Conservation (phyloP, 2,888 invertebrate genomes). For the Proisotoma minuta region DNA sequence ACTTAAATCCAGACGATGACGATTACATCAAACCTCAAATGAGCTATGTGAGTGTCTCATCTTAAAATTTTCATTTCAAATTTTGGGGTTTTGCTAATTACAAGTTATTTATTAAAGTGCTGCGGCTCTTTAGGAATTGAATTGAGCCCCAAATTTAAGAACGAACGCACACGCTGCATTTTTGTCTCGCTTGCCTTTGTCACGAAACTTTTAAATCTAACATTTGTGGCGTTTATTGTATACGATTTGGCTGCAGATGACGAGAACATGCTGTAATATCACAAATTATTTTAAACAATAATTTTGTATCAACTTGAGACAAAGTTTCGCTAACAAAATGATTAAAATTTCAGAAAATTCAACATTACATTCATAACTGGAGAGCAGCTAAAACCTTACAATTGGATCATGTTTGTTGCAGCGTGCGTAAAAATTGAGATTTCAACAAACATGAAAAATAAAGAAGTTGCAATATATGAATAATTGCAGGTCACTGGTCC, state of each 20-base stretch:
- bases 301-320: not conserved
- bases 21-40: conserved; percentile 29
- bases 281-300: not conserved
- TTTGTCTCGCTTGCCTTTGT: conserved; percentile 31
- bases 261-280: not conserved
- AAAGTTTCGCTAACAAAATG: not conserved
- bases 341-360: conserved; percentile 18
- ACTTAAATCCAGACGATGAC: conserved; percentile 22
- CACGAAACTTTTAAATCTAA: conserved; percentile 22
- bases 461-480: not conserved
- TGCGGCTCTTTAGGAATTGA: conserved; percentile 24
- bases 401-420: conserved; percentile 33
- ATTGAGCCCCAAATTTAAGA: conserved; percentile 19
- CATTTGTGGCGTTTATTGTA: not conserved
- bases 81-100: not conserved
- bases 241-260: not conserved
- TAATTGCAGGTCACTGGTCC: conserved; percentile 18
- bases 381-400: conserved; percentile 29
- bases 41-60: conserved; percentile 25
- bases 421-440: conserved; percentile 21
- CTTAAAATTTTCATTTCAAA: not conserved
- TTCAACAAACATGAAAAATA: not conserved
- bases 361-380: conserved; percentile 22
- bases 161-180: conserved; percentile 24
- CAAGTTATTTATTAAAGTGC: conserved; percentile 18